Conservation (phyloP, 2,888 invertebrate species). For the Hipparchia sbordonii region DNA sequence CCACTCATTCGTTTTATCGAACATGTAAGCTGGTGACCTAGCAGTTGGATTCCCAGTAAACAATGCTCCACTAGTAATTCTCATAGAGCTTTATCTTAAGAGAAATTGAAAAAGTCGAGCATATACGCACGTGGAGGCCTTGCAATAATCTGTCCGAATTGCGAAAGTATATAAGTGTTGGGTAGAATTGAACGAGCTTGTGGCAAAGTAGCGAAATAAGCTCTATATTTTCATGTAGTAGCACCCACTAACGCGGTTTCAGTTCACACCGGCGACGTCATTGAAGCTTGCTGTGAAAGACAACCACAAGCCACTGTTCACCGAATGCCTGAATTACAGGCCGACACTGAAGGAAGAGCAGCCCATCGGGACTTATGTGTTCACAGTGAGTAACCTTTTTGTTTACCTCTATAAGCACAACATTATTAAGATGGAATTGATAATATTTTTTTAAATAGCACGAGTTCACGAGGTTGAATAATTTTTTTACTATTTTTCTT, state of each 20-base stretch:
- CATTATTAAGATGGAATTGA: background rate
- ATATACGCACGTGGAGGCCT: background rate
- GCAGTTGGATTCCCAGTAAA: too few relatives aligned
- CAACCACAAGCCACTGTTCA: constrained; percentile 94
- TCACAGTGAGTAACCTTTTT: constrained; percentile 80
- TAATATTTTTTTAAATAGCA: background rate
- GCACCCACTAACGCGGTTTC: constrained; percentile 62
- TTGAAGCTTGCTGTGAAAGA: constrained; percentile 81
- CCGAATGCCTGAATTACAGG: constrained; percentile 91
- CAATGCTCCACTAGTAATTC: too few relatives aligned
- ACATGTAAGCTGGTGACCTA: too few relatives aligned
- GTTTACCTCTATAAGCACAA: background rate
- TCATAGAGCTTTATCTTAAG: background rate
- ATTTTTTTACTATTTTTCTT: background rate
- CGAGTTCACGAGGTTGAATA: background rate
- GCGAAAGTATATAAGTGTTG: constrained; percentile 7
- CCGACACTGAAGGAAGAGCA: constrained; percentile 92
- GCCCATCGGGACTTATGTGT: constrained; percentile 87
- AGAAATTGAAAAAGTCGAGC: background rate
- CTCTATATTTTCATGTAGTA: constrained; percentile 55
- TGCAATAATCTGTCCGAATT: background rate
- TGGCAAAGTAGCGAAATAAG: constrained; percentile 21
- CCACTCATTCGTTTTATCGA: too few relatives aligned
- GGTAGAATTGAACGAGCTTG: constrained; percentile 17
- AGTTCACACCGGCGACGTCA: constrained; percentile 64